phyloP scores from a whole-genome alignment of 1,140 invertebrate genomes.

The Drosophila melanogaster region DNA sequence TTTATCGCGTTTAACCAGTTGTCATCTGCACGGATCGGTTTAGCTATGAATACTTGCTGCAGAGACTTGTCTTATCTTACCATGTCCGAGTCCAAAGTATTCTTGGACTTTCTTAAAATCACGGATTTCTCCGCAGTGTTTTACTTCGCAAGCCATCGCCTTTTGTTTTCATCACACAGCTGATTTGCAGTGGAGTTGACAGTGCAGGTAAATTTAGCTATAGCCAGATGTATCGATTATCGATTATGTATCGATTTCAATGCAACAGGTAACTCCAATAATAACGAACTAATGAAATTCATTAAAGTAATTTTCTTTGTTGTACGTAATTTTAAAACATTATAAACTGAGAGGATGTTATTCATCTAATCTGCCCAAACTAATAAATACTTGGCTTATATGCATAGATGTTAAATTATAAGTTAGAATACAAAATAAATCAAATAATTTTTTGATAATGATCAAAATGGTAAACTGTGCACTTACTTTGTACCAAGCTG shows the following conservation, averaged over 20 bases:
- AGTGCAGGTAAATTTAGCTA: background rate
- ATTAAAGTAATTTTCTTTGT: too few relatives aligned
- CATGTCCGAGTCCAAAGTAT: slow-evolving; percentile 85
- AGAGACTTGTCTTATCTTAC: slow-evolving; percentile 53
- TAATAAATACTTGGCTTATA: too few relatives aligned
- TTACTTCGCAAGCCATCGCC: slow-evolving; percentile 89
- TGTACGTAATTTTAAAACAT: too few relatives aligned
- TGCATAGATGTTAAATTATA: too few relatives aligned
- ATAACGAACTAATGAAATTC: background rate
- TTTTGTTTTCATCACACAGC: slow-evolving; percentile 66
- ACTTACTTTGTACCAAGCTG: background rate
- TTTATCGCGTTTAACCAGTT: slow-evolving; percentile 90
- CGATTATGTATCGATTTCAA: background rate
- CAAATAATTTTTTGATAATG: too few relatives aligned
- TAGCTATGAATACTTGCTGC: background rate
- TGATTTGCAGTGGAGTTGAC: slow-evolving; percentile 14
- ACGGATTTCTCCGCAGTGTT: slow-evolving; percentile 88
- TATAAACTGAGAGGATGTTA: too few relatives aligned
- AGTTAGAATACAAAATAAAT: too few relatives aligned
- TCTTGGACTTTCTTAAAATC: slow-evolving; percentile 87
- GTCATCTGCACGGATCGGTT: slow-evolving; percentile 84
- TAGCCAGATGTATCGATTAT: background rate
- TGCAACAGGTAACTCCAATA: slow-evolving; percentile 15
- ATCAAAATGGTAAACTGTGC: too few relatives aligned
- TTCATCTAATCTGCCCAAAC: too few relatives aligned